Conservation (phyloP, 2,113 vertebrate genomes). For the Panthera uncia region DNA sequence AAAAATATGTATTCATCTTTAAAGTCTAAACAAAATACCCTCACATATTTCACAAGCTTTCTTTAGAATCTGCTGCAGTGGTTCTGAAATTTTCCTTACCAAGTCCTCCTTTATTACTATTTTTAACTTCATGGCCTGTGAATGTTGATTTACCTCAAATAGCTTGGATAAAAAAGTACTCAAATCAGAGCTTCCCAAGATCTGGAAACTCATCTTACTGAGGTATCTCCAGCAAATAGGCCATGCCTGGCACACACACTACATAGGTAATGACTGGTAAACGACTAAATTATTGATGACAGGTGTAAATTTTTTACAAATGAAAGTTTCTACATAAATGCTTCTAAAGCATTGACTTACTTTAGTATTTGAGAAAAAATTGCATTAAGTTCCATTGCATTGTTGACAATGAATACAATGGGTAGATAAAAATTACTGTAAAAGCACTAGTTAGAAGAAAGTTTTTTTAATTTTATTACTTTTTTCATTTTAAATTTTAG, state of each 20-base stretch:
- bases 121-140: background rate
- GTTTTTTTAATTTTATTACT: background rate
- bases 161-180: background rate
- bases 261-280: background rate
- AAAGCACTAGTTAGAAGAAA: background rate
- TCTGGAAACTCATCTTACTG: background rate
- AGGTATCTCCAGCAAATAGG: background rate
- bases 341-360: background rate
- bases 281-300: background rate
- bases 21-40: background rate
- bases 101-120: background rate
- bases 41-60: background rate
- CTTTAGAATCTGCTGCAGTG: background rate
- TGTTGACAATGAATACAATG: background rate
- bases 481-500: too few relatives aligned
- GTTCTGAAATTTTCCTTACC: background rate
- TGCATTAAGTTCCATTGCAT: background rate
- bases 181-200: background rate
- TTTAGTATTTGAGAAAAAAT: background rate
- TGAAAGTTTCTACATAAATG: background rate
- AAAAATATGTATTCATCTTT: background rate
- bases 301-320: background rate
- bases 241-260: too few relatives aligned
- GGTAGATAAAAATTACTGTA: background rate
- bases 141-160: background rate